phyloP scores from a whole-genome alignment of 2,113 vertebrate species.

The Propithecus coquereli region DNA sequence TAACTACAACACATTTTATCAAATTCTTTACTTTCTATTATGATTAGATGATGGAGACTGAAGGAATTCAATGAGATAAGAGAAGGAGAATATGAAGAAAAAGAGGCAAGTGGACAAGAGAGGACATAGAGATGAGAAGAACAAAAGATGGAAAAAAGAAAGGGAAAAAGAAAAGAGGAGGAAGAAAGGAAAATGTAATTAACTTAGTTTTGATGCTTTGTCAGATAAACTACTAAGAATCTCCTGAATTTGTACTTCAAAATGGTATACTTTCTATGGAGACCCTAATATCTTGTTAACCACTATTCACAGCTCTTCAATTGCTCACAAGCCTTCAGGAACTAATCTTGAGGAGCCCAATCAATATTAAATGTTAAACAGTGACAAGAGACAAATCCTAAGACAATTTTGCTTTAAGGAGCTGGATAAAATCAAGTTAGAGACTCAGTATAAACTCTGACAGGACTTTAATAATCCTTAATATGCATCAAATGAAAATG shows the following conservation, averaged over 20 bases:
- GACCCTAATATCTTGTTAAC: neutral
- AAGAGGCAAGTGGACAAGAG: neutral
- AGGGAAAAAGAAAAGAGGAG: neutral
- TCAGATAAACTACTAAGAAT: neutral
- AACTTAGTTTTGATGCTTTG: neutral
- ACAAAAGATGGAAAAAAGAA: neutral
- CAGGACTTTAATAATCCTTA: neutral
- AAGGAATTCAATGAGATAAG: neutral
- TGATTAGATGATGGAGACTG: neutral
- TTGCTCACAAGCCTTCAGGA: neutral
- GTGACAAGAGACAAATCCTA: neutral
- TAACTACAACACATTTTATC: neutral
- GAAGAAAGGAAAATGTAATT: neutral
- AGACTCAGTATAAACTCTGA: neutral
- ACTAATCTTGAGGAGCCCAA: neutral
- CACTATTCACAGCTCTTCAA: neutral
- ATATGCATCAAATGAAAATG: neutral
- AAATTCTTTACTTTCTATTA: neutral
- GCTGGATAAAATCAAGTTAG: neutral
- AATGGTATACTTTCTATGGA: neutral
- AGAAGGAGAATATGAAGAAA: neutral
- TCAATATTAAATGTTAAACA: neutral
- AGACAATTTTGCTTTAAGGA: neutral
- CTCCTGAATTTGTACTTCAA: neutral
- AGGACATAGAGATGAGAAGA: neutral